Evolutionary conservation across 1,140 invertebrate genomes (phyloP), one percentile per base, ranked within the genome.

Genomic region (Leucophenga varia): DNA sequence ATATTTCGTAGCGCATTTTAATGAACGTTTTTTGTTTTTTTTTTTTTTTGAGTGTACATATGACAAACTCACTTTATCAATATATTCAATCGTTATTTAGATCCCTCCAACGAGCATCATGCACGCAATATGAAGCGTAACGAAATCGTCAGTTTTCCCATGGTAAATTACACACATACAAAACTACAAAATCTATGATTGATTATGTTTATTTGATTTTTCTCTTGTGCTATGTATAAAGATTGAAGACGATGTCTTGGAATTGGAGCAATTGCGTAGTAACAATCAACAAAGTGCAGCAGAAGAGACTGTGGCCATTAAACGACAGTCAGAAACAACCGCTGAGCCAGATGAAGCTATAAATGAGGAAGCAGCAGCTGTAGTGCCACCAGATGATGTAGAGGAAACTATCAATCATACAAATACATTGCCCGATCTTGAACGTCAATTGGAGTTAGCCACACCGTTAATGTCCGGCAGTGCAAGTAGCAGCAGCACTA

Each of bases 231-330:
- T n/a, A n/a, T n/a, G n/a, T n/a, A n/a, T n/a, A n/a, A n/a, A 72
- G 43, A 58, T 67, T 35, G 69, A 74, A 37, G 68, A 72, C 37
- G 71, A 74, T 55, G 71, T 74, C 2, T 50, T 54, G 14, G 71
- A 74, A 37, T 51, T 74, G 17, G 68, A 74, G 43, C 61, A 74
- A 21, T 22, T 74, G 40, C 52, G 64, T 13, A 50, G 64, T 13
- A 50, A 49, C 12, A 49, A 64, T 3, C 61, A 51, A 31, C 35
- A 47, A 19, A 21, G 31, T 2, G 13, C 22, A 1, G 32, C 35
- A 9, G 38, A 52, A 22, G 20, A 21, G 9, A 4, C 22, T 14
- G 18, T 56, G 18, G 30, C 28, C 22, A n/a, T 20, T 20, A 65
- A 67, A 46, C 37, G 64, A 1, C 59, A 59, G 35, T 53, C 54